These are phyloP conservation scores for Shinisaurus crocodilurus DNA, from an alignment of 2,113 vertebrate genomes.

Conservation along the genomic window DNA sequence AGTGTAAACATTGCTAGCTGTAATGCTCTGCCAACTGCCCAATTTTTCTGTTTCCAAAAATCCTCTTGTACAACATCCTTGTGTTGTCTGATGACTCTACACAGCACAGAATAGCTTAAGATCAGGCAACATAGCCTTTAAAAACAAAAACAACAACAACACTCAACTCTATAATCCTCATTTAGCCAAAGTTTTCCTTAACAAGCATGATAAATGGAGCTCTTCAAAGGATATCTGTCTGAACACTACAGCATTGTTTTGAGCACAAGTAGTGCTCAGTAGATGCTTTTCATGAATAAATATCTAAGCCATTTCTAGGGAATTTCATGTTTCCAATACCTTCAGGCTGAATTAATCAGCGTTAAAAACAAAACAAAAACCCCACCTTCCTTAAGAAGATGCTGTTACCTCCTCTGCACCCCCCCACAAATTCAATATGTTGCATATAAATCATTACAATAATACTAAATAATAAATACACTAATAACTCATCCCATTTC, in stretches of 20 bases:
- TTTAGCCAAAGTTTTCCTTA: not conserved
- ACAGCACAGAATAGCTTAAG: not conserved
- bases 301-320: not conserved
- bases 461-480: not conserved
- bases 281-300: not conserved
- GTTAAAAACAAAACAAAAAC: not conserved
- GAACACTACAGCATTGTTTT: not conserved
- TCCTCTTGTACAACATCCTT: not conserved
- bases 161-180: not conserved
- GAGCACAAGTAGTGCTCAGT: not conserved
- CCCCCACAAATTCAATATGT: not conserved
- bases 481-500: not conserved
- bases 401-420: not conserved
- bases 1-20: too few species aligned
- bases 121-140: not conserved
- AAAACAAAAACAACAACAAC: not conserved
- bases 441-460: conserved; percentile 36
- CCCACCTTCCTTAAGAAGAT: not conserved
- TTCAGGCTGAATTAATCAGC: not conserved
- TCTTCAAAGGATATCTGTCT: not conserved
- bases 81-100: not conserved
- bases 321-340: conserved; percentile 1
- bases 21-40: not conserved
- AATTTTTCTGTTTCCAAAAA: not conserved
- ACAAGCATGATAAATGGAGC: not conserved